Conservation (phyloP, 1,140 invertebrate species). For the Artemia franciscana region DNA sequence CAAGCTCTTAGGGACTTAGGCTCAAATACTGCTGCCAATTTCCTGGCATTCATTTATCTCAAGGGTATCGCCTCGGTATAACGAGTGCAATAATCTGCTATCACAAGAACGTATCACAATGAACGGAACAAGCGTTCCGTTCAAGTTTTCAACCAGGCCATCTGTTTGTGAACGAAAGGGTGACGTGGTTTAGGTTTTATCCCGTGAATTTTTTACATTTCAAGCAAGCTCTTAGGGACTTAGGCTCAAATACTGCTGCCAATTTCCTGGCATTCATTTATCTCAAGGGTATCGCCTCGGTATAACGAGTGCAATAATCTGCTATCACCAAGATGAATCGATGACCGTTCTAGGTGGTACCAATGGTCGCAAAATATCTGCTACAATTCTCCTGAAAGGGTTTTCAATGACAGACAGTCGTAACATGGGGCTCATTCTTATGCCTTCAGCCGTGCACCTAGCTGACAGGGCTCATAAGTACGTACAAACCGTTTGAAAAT, state of each 20-base stretch:
- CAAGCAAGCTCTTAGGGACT: conserved; percentile 15
- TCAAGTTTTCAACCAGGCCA: too few relatives aligned
- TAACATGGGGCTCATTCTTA: conserved; percentile 2
- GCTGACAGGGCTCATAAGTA: conserved; percentile 11
- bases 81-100: too few relatives aligned
- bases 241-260: conserved; percentile 12
- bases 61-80: too few relatives aligned
- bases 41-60: too few relatives aligned
- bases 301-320: conserved; percentile 17
- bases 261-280: conserved; percentile 15
- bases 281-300: conserved; percentile 12
- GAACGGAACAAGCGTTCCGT: too few relatives aligned
- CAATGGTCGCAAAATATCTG: conserved; percentile 13
- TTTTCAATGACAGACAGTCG: neutral
- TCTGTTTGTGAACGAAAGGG: too few relatives aligned
- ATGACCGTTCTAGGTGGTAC: conserved; percentile 7
- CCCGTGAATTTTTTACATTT: conserved; percentile 16
- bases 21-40: too few relatives aligned
- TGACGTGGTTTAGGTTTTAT: conserved; percentile 11
- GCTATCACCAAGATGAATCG: conserved; percentile 16
- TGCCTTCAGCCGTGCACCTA: conserved; percentile 1
- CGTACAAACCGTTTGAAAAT: conserved; percentile 9
- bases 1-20: too few relatives aligned
- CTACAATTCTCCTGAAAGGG: conserved; percentile 6
- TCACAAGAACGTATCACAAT: too few relatives aligned